Evolutionary conservation across 37 sponge, comb jelly and placozoan species (phyloP), one percentile per base, ranked within the genome.

Genomic region (Petrosia ficiformis): DNA sequence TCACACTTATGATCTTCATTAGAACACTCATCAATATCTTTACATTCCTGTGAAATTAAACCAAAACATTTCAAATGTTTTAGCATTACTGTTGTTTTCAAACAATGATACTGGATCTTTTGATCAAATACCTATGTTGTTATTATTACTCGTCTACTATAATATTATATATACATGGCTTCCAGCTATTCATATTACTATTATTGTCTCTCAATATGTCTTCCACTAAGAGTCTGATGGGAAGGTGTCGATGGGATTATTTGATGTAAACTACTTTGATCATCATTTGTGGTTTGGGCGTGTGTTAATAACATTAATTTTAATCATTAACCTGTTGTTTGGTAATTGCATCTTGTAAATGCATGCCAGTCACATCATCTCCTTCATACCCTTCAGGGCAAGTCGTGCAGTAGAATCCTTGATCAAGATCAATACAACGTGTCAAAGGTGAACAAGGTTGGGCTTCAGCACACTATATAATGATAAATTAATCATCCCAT

Each of bases 301-400:
- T n/a, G n/a, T n/a, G n/a, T n/a, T n/a, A n/a, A n/a, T 68, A 48
- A 14, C 54, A 48, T 48, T 19, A 19, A 48, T 48, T 14, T 48
- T 48, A 48, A 48, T 48, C 8, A 48, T 48, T 48, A 48, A 8
- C 54, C n/a, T 19, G 14, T 14, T 75, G 59, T 21, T 63, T 75
- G 65, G 1, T 77, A 39, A 21, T 14, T 6, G 89, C 85, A 35
- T 87, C 89, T 6, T 42, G 48, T 2, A 83, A 71, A 58, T 82
- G 85, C 11, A 60, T 35, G 1, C 92, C 92, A 8, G 67, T 52
- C 2, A 76, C 14, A 5, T 65, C 44, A 30, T 58, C 56, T 10
- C 96, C 95, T 37, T 4, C 65, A 73, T 82, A 98, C 1, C 99
- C 99, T 35, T 75, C 0, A 0, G 99, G 99, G 82, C 99, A 98